Evolutionary conservation across 2,113 vertebrate genomes (phyloP).

Genomic region (Neodontobutis hainanensis): DNA sequence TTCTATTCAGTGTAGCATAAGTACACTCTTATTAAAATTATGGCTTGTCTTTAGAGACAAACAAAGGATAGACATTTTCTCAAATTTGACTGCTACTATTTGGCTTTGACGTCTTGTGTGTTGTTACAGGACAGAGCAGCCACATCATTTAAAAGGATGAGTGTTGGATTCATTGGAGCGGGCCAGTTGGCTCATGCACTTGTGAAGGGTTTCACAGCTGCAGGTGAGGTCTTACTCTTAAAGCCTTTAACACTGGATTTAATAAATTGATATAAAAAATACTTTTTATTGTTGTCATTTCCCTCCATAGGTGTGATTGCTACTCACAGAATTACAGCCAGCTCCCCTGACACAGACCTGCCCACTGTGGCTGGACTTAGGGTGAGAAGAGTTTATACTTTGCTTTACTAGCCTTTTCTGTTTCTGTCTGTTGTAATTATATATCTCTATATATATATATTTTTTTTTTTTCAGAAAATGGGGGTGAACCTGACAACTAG

Average conservation of each 20-base stretch:
- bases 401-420: background rate
- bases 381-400: conserved; percentile 73
- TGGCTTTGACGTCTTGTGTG: too few species aligned
- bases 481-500: conserved; percentile 91
- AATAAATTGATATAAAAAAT: background rate
- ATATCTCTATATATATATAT: background rate
- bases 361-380: conserved; percentile 85
- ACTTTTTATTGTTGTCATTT: conserved; percentile 16
- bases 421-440: background rate
- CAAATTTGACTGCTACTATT: background rate
- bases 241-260: too few species aligned
- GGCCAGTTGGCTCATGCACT: conserved; percentile 90
- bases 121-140: conserved; percentile 33
- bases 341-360: conserved; percentile 88
- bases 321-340: conserved; percentile 89
- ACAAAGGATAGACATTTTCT: background rate
- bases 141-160: conserved; percentile 77
- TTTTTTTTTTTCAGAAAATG: conserved; percentile 81
- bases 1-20: too few species aligned
- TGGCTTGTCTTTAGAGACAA: too few species aligned
- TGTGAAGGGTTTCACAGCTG: conserved; percentile 86
- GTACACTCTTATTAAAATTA: too few species aligned
- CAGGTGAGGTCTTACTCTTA: conserved; percentile 75
- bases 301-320: conserved; percentile 84
- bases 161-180: conserved; percentile 91